Evolutionary conservation across 2,888 invertebrate species (phyloP).

Genomic region (Parnassius mnemosyne): DNA sequence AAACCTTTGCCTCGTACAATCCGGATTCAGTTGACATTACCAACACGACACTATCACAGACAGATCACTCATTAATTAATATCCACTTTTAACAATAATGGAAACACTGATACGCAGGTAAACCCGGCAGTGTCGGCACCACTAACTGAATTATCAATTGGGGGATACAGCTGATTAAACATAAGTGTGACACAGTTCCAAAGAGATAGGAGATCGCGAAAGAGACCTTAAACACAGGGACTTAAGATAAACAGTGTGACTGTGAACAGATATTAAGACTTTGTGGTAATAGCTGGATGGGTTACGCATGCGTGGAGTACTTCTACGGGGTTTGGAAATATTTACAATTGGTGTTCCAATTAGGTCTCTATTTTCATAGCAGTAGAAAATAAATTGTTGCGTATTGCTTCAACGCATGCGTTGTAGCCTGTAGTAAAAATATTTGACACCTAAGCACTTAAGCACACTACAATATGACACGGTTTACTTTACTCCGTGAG

Average conservation of each 20-base stretch:
- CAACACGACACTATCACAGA: background rate
- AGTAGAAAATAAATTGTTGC: conserved; percentile 35
- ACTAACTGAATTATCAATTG: conserved; percentile 75
- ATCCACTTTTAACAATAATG: background rate
- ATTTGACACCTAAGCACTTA: conserved; percentile 37
- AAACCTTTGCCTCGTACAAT: background rate
- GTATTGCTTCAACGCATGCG: conserved; percentile 3
- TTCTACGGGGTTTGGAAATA: conserved; percentile 50
- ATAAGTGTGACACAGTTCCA: conserved; percentile 57
- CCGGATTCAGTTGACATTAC: background rate
- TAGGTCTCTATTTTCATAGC: conserved; percentile 37
- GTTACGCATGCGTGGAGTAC: conserved; percentile 64
- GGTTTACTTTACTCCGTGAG: conserved; percentile 15
- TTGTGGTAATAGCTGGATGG: conserved; percentile 50
- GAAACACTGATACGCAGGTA: conserved; percentile 39
- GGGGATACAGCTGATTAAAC: conserved; percentile 74
- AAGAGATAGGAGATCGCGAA: conserved; percentile 40
- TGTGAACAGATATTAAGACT: conserved; percentile 38
- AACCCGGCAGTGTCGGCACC: conserved; percentile 55
- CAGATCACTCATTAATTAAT: background rate
- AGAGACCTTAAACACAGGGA: conserved; percentile 50
- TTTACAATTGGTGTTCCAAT: conserved; percentile 30
- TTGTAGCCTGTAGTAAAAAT: background rate
- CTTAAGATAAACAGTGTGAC: conserved; percentile 45
- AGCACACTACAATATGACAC: conserved; percentile 32